Evolutionary conservation across 2,888 invertebrate genomes (phyloP), one percentile per base, ranked within the genome.

Genomic region (Polydrusus pterygomalis): DNA sequence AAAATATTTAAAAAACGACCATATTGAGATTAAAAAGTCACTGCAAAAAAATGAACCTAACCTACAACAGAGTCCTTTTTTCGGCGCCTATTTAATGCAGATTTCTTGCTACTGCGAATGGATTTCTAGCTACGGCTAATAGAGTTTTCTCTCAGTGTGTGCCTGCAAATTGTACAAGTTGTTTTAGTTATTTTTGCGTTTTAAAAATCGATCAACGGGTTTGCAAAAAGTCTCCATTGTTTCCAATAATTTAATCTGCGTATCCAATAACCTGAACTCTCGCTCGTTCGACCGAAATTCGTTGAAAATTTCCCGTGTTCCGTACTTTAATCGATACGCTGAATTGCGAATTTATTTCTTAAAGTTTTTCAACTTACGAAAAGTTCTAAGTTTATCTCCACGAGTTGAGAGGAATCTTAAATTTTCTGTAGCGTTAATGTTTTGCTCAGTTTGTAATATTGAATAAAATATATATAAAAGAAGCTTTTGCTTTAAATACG

Each of bases 311-410:
- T 71, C 30, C 18, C 43, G 67, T 30, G 75, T 51, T 71, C 68
- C 51, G 43, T 70, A 75, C 67, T 71, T 71, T 75, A 71, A 75
- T 75, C 75, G 75, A 75, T 75, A 70, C 47, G 67, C 67, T 47
- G 38, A 70, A 69, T 15, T 69, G 49, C 67, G 71, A 64, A 75
- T 75, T 75, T 71, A 75, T 75, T 67, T 51, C 68, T 54, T 17
- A 67, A 75, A 75, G 45, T 75, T 75, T 75, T 75, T 71, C 68
- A 71, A 69, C 69, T 74, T 68, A 69, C 75, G 65, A 15, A 65
- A 74, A 75, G 70, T 70, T 75, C 25, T n/a, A 54, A 10, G 54
- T 47, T 51, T 51, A 51, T 51, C 43, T 43, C n/a, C n/a, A 43
- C n/a, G 43, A 10, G 43, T 43, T n/a, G 43, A 43, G 43, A 43